Conservation (phyloP, 2,888 invertebrate species). For the Cheilosia vulpina region DNA sequence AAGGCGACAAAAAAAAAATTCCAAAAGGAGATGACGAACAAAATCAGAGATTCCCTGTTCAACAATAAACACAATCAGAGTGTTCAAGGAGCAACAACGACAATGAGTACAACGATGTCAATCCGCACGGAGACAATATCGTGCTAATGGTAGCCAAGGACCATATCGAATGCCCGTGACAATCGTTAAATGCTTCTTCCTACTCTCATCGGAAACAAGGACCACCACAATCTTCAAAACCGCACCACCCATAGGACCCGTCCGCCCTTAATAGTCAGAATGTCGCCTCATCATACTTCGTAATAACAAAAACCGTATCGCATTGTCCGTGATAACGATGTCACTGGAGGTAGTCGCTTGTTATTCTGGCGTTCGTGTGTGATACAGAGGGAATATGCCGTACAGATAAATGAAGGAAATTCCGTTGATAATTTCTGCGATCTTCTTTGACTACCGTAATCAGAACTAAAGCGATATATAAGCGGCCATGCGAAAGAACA, state of each 20-base stretch:
- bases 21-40: slow-evolving; percentile 23
- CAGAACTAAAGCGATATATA: slow-evolving; percentile 63
- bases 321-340: slow-evolving; percentile 27
- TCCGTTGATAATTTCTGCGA: slow-evolving; percentile 72
- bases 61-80: slow-evolving; percentile 73
- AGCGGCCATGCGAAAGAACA: slow-evolving; percentile 33
- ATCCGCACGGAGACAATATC: slow-evolving; percentile 72
- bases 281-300: slow-evolving; percentile 68
- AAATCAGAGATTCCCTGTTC: slow-evolving; percentile 69
- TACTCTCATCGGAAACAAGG: slow-evolving; percentile 17
- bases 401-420: slow-evolving; percentile 72
- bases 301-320: slow-evolving; percentile 50
- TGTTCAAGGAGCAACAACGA: slow-evolving; percentile 52
- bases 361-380: slow-evolving; percentile 26
- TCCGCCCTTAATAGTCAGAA: slow-evolving; percentile 48
- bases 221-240: slow-evolving; percentile 24
- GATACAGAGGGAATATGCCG: slow-evolving; percentile 58
- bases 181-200: slow-evolving; percentile 67
- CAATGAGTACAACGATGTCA: slow-evolving; percentile 43
- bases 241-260: slow-evolving; percentile 21
- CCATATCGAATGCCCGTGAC: slow-evolving; percentile 74
- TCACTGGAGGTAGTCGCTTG: slow-evolving; percentile 19
- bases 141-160: slow-evolving; percentile 73
- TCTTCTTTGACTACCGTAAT: slow-evolving; percentile 43
- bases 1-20: background rate